Percentiles rank a stretch among this genome's conserved stretches.
Evolutionary conservation across 2,888 invertebrate genomes (phyloP).

Genomic region (Cylloceria caligata): DNA sequence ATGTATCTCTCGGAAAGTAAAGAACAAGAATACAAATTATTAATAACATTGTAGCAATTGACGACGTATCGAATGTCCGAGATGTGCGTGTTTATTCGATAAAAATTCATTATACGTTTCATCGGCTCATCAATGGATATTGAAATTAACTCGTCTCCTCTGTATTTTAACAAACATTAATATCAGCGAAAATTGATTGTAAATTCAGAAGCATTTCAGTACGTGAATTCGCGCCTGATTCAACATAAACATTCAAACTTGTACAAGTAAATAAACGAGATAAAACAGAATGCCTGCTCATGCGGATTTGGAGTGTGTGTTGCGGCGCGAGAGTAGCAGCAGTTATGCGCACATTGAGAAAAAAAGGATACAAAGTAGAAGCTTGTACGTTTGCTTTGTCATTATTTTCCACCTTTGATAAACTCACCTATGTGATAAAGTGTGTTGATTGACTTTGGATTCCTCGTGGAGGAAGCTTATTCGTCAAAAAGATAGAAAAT

Average conservation of each 20-base stretch:
- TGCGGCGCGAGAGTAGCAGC: neutral
- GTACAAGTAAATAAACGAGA: constrained; percentile 23
- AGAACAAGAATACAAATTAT: constrained; percentile 10
- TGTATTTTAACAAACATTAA: constrained; percentile 38
- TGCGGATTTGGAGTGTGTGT: neutral
- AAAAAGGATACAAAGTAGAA: too few species aligned
- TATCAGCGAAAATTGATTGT: constrained; percentile 46
- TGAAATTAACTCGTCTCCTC: neutral
- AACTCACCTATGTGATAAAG: too few species aligned
- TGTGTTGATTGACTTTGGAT: too few species aligned
- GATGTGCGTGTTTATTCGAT: constrained; percentile 1
- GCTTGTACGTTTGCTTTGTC: too few species aligned
- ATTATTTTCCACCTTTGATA: too few species aligned
- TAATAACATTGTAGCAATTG: too few species aligned
- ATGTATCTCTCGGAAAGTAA: constrained; percentile 52
- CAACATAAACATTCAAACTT: constrained; percentile 18
- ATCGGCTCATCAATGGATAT: constrained; percentile 22
- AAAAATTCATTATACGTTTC: constrained; percentile 18
- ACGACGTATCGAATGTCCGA: neutral
- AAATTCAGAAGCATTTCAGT: constrained; percentile 1
- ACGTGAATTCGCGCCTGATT: constrained; percentile 2
- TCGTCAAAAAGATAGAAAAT: too few species aligned
- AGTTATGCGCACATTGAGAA: neutral
- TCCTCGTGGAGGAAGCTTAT: too few species aligned
- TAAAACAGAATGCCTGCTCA: constrained; percentile 16